phyloP scores from a whole-genome alignment of 1,140 invertebrate species.

The Zaprionus taronus region DNA sequence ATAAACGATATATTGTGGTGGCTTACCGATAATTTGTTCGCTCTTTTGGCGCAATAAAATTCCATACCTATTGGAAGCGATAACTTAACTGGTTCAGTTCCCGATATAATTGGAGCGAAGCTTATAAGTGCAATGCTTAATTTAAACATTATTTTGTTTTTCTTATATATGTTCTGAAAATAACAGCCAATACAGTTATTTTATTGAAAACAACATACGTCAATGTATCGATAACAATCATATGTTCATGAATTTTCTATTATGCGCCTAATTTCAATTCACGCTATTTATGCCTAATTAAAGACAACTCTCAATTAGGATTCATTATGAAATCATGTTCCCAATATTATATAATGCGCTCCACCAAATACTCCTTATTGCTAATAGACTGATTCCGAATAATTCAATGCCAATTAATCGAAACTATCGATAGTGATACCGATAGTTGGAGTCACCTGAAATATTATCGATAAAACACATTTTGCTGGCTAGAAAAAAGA shows the following conservation, averaged over 20 bases:
- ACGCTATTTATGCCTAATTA: no score
- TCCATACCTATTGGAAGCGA: conserved; percentile 1
- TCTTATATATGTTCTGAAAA: not conserved
- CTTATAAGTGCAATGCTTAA: not conserved
- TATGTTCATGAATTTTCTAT: not conserved
- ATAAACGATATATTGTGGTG: conserved; percentile 22
- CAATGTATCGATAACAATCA: not conserved
- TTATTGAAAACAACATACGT: no score
- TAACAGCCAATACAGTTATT: not conserved
- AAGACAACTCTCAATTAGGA: no score
- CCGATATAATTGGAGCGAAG: not conserved
- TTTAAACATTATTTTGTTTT: not conserved
- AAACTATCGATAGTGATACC: conserved; percentile 9
- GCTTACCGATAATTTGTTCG: conserved; percentile 12
- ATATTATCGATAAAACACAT: not conserved
- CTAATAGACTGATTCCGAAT: no score
- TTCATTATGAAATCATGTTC: no score
- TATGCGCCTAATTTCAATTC: no score
- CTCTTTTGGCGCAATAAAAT: not conserved
- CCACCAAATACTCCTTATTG: no score
- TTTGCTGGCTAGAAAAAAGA: not conserved
- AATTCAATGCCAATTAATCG: not conserved
- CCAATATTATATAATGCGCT: no score
- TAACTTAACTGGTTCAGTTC: not conserved
- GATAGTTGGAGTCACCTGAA: not conserved